Percentiles rank a stretch among this genome's conserved stretches.
Evolutionary conservation across 2,113 vertebrate genomes (phyloP).

Genomic region (Gorsachius goisagi): DNA sequence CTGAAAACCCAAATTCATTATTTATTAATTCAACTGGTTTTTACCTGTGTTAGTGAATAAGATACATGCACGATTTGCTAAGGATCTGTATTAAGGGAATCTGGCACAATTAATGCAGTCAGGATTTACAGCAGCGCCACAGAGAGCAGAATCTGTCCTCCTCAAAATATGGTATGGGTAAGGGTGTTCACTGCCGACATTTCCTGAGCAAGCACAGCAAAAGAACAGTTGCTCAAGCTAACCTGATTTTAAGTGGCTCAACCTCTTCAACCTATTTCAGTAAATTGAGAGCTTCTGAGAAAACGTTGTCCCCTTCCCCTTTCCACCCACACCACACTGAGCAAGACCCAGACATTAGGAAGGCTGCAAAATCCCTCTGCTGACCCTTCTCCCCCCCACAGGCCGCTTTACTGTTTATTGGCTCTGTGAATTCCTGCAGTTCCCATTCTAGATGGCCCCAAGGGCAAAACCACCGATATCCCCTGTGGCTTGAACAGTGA

Average conservation of each 20-base stretch:
- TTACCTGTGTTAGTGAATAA: background rate
- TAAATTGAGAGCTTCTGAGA: slow-evolving; percentile 28
- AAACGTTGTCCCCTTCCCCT: background rate
- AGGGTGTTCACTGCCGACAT: background rate
- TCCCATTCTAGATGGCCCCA: background rate
- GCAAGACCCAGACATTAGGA: background rate
- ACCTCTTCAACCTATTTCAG: slow-evolving; percentile 41
- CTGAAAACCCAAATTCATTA: background rate
- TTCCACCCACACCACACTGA: background rate
- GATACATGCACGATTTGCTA: background rate
- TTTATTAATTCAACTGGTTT: background rate
- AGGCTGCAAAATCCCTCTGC: background rate
- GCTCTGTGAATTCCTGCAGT: background rate
- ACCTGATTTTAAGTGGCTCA: slow-evolving; percentile 29
- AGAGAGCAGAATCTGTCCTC: background rate
- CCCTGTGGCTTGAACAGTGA: background rate
- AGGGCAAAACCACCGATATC: background rate
- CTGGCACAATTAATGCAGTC: background rate
- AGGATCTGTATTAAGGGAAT: background rate
- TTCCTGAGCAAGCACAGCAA: slow-evolving; percentile 4
- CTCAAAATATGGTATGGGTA: background rate
- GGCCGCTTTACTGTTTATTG: background rate
- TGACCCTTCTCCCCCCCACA: background rate
- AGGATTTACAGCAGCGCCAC: background rate
- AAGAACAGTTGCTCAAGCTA: background rate